Evolutionary conservation across 2,113 vertebrate genomes (phyloP), one percentile per base, ranked within the genome.

Genomic region (Motacilla tschutschensis): DNA sequence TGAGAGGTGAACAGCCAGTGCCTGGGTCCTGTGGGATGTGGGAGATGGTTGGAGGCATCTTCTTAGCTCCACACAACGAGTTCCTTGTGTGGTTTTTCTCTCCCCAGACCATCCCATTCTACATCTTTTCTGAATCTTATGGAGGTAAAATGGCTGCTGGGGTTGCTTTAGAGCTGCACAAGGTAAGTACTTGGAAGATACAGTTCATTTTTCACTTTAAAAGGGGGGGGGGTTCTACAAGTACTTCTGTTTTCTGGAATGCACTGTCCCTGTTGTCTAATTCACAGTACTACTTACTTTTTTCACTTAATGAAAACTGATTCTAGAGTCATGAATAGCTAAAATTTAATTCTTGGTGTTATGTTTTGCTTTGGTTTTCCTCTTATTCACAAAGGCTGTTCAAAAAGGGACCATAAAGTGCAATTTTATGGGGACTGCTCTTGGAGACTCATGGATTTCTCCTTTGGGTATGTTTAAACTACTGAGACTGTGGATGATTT

Each of bases 361-460:
- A 63, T n/a, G 4, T 38, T 83, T 67, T 89, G 24, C 14, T 80
- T 66, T 88, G 29, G 10, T 79, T 85, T 85, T 75, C 14, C 6
- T 70, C 22, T 57, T 59, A 41, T 35, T 71, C 38, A 64, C 8
- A 1, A 88, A 99, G 99, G 98, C 98, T 28, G 31, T 98, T 62
- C 81, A 97, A 71, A 83, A 96, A 79, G 97, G 97, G 19, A 91
- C 55, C 4, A 95, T 99, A 76, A 98, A 97, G 70, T 99, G 98
- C 95, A 98, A 96, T 86, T 99, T 99, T 94, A 96, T 94, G n/a
- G 99, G 99, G 1, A 97, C 98, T 60, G 98, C 98, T 13, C 97
- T 99, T 41, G 99, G 99, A 55, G 99, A 99, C 93, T 98, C 99
- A 0, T 99, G 99, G 99, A 99, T 99, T 94, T 99, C 99, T 44